These are phyloP conservation scores for Danio choprae DNA, from an alignment of 2,797 vertebrate genomes.

Conservation along the genomic window DNA sequence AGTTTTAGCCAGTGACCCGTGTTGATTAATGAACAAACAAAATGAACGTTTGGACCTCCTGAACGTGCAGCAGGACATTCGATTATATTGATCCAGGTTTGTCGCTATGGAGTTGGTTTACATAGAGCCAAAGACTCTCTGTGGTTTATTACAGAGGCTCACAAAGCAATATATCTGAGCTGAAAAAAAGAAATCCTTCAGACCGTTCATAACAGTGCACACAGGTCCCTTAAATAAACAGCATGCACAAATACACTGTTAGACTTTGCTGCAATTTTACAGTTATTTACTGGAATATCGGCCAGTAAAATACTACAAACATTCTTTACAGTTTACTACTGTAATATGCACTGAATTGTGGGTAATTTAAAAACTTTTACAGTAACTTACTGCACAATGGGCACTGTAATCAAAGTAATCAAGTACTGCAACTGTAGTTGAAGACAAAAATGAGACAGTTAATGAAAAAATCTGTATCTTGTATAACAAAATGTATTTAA, in stretches of 20 bases:
- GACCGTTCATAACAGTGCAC: constrained; percentile 19
- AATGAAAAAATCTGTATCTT: no score
- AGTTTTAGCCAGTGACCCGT: constrained; percentile 14
- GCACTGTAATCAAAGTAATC: no score
- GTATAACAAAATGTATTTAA: no score
- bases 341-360: no score
- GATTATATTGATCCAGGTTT: constrained; percentile 51
- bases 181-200: constrained; percentile 2
- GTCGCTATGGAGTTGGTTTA: constrained; percentile 54
- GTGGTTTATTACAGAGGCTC: constrained; percentile 46
- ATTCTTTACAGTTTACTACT: no score
- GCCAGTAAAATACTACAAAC: no score
- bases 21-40: constrained; percentile 1
- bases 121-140: constrained; percentile 41
- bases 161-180: constrained; percentile 38
- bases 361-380: no score
- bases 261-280: no score
- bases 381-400: no score
- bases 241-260: constrained; percentile 36
- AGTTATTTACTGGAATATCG: no score
- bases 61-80: constrained; percentile 1
- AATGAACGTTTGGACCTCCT: constrained; percentile 4
- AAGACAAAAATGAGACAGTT: no score
- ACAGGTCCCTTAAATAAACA: constrained; percentile 39
- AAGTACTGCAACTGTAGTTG: no score